Conservation (phyloP, 2,888 invertebrate species). For the Glyphotaelius pellucidus region DNA sequence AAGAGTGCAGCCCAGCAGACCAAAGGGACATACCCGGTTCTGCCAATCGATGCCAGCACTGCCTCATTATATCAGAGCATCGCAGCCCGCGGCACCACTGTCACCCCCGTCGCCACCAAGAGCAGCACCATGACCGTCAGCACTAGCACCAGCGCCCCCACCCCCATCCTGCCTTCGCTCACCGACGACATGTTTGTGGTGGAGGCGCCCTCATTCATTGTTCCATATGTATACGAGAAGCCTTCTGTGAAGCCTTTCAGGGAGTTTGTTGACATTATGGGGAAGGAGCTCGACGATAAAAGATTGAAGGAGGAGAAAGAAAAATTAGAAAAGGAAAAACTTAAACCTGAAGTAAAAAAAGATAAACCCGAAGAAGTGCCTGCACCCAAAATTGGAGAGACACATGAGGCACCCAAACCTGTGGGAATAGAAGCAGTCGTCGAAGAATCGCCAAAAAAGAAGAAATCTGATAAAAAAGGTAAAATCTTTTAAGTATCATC, state of each 20-base stretch:
- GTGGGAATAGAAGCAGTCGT: slow-evolving; percentile 68
- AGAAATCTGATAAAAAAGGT: slow-evolving; percentile 69
- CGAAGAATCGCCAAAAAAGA: slow-evolving; percentile 68
- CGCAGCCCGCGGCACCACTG: slow-evolving; percentile 73
- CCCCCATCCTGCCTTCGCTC: slow-evolving; percentile 84
- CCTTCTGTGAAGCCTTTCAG: slow-evolving; percentile 88
- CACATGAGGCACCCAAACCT: slow-evolving; percentile 69
- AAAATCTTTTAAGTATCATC: background rate
- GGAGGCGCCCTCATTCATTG: slow-evolving; percentile 94
- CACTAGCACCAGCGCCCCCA: slow-evolving; percentile 69
- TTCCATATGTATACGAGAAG: slow-evolving; percentile 95
- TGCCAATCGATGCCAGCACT: slow-evolving; percentile 67
- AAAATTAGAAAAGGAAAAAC: slow-evolving; percentile 70
- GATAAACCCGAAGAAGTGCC: slow-evolving; percentile 69
- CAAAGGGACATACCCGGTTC: background rate
- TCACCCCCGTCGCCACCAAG: slow-evolving; percentile 70
- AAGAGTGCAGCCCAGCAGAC: background rate
- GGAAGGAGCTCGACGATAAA: slow-evolving; percentile 80
- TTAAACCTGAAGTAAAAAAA: slow-evolving; percentile 67
- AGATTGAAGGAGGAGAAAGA: slow-evolving; percentile 78
- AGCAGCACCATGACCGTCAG: slow-evolving; percentile 67
- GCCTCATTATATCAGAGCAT: slow-evolving; percentile 81
- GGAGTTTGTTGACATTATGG: slow-evolving; percentile 82
- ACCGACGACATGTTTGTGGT: slow-evolving; percentile 96
- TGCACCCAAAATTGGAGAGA: slow-evolving; percentile 68